These are phyloP conservation scores for Porites australiensis DNA, from an alignment of 64 coral and sea anemone genomes.

Conservation along the genomic window DNA sequence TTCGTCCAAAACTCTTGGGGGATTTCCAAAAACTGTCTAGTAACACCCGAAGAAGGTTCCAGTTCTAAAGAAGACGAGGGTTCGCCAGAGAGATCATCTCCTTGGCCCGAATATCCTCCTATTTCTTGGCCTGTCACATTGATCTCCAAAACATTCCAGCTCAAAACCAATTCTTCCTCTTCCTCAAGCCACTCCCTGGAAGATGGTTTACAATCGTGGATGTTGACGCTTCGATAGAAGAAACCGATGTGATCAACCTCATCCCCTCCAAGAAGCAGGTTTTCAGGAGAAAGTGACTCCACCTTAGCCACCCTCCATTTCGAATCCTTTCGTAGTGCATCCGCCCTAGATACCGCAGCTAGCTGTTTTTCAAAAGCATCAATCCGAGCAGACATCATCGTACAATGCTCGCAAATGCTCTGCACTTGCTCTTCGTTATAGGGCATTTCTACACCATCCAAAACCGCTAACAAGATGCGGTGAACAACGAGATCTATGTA, in stretches of 20 bases:
- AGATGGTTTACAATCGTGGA: conserved; percentile 43
- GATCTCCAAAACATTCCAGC: conserved; percentile 33
- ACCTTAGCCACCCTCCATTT: conserved; percentile 50
- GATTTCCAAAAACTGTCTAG: conserved; percentile 35
- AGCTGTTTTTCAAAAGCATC: conserved; percentile 65
- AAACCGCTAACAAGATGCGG: conserved; percentile 75
- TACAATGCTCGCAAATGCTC: conserved; percentile 55
- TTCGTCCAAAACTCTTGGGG: conserved; percentile 29
- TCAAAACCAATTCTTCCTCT: conserved; percentile 30
- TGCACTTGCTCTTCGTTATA: conserved; percentile 78
- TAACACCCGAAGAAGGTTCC: not conserved
- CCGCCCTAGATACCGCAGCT: not conserved
- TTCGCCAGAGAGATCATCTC: not conserved
- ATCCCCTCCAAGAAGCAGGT: conserved; percentile 14
- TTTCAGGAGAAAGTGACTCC: conserved; percentile 31
- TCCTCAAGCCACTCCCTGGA: conserved; percentile 14
- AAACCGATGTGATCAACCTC: conserved; percentile 16
- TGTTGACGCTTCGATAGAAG: conserved; percentile 14
- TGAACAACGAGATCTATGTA: conserved; percentile 97
- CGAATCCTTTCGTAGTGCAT: conserved; percentile 5
- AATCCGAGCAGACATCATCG: conserved; percentile 27
- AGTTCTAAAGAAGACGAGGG: not conserved
- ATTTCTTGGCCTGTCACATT: not conserved
- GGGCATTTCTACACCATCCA: conserved; percentile 47
- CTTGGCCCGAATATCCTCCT: not conserved